A percentile compares a stretch with the other conserved stretches of the same genome.
Evolutionary conservation across 2,113 vertebrate species (phyloP).

Genomic region (Cynopterus brachyotis): DNA sequence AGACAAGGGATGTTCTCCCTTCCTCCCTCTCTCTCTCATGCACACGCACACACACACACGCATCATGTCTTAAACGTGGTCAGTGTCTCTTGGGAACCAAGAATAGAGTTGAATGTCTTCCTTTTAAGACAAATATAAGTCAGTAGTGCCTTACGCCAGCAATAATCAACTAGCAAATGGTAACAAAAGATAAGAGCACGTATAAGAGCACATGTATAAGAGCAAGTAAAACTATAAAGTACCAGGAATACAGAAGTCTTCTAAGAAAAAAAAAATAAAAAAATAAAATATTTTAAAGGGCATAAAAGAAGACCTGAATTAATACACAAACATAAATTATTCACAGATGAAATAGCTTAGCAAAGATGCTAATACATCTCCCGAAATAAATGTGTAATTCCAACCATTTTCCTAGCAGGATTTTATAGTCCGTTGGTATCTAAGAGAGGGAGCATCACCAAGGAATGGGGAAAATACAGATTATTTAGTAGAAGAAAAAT

Average conservation of each 20-base stretch:
- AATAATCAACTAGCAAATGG: not conserved
- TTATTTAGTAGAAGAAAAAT: not conserved
- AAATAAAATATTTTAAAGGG: not conserved
- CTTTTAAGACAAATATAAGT: not conserved
- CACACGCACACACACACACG: not conserved
- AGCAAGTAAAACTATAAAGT: not conserved
- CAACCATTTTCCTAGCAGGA: not conserved
- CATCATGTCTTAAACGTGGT: not conserved
- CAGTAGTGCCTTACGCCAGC: not conserved
- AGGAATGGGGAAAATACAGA: not conserved
- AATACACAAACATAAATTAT: not conserved
- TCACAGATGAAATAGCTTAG: not conserved
- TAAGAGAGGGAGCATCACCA: not conserved
- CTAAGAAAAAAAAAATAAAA: not conserved
- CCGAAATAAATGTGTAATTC: not conserved
- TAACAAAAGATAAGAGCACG: not conserved
- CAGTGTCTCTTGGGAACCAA: not conserved
- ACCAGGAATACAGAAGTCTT: not conserved
- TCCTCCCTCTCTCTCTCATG: too few relatives aligned
- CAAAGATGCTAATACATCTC: not conserved
- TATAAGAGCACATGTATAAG: not conserved
- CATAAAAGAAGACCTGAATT: not conserved
- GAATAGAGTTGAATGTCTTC: not conserved
- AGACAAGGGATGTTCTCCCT: not conserved
- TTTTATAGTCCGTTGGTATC: not conserved